Percentiles rank a stretch among this genome's conserved stretches.
Conservation (phyloP, 2,797 vertebrate species). For the Trachurus trachurus region DNA sequence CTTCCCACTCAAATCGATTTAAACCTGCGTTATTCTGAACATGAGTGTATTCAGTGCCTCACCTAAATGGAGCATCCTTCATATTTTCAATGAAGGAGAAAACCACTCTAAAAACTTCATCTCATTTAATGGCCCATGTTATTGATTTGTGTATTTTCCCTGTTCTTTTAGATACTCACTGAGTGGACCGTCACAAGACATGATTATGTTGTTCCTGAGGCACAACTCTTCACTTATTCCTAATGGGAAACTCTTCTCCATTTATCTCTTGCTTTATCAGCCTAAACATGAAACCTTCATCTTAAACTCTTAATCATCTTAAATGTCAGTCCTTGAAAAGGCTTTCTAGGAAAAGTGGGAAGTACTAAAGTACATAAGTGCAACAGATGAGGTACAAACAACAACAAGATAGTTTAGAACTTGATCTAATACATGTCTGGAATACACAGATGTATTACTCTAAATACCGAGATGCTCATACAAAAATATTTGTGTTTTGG, state of each 20-base stretch:
- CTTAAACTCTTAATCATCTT: slow-evolving; percentile 20
- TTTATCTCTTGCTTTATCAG: slow-evolving; percentile 1
- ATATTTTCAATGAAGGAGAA: slow-evolving; percentile 35
- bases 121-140: slow-evolving; percentile 28
- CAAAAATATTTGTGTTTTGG: not conserved
- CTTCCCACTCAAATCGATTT: slow-evolving; percentile 46
- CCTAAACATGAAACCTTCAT: slow-evolving; percentile 29
- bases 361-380: slow-evolving; percentile 1
- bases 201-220: slow-evolving; percentile 30
- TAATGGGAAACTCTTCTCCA: slow-evolving; percentile 14
- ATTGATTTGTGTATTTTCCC: slow-evolving; percentile 46
- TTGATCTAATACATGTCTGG: not conserved
- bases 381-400: not conserved
- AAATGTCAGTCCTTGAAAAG: slow-evolving; percentile 25
- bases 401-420: slow-evolving; percentile 3
- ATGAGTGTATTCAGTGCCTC: slow-evolving; percentile 25
- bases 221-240: not conserved
- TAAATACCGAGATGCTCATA: not conserved
- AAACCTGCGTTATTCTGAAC: slow-evolving; percentile 27
- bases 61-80: slow-evolving; percentile 22
- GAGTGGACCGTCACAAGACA: slow-evolving; percentile 20
- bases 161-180: slow-evolving; percentile 29
- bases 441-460: not conserved
- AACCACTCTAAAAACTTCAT: slow-evolving; percentile 31
- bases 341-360: slow-evolving; percentile 28